These are phyloP conservation scores for Pachycephus smyrnensis DNA, from an alignment of 2,888 invertebrate species.

Conservation along the genomic window DNA sequence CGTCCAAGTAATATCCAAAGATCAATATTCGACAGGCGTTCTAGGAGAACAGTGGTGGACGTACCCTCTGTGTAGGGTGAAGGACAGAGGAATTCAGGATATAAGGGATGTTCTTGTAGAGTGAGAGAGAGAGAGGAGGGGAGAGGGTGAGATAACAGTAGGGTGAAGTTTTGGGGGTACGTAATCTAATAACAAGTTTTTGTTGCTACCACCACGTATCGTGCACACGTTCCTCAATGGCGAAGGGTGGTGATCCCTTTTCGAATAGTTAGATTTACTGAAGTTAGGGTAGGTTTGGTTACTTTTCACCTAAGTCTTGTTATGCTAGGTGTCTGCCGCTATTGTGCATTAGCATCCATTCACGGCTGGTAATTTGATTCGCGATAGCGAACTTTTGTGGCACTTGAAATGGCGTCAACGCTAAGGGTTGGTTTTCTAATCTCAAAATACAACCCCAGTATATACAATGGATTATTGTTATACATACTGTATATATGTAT, in stretches of 20 bases:
- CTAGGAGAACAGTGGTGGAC: slow-evolving; percentile 1
- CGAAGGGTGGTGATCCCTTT: slow-evolving; percentile 43
- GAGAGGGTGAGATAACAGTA: slow-evolving; percentile 10
- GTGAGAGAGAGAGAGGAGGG: slow-evolving; percentile 10
- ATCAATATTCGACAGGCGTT: slow-evolving; percentile 30
- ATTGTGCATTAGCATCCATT: slow-evolving; percentile 68
- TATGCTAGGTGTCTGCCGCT: slow-evolving; percentile 35
- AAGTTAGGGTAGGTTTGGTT: slow-evolving; percentile 9
- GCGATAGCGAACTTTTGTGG: slow-evolving; percentile 48
- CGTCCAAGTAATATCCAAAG: slow-evolving; percentile 29
- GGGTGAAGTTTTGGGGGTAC: slow-evolving; percentile 41
- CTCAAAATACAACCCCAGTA: background rate
- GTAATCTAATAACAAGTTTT: slow-evolving; percentile 66
- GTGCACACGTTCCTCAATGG: slow-evolving; percentile 54
- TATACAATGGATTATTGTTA: background rate
- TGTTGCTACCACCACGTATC: slow-evolving; percentile 52
- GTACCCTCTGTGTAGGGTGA: slow-evolving; percentile 3
- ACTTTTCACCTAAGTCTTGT: slow-evolving; percentile 23
- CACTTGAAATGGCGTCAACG: slow-evolving; percentile 9
- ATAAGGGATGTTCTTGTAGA: slow-evolving; percentile 13
- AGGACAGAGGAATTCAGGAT: slow-evolving; percentile 4
- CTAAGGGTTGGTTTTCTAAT: background rate
- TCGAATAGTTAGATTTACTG: slow-evolving; percentile 39
- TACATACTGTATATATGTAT: background rate
- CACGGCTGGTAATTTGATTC: slow-evolving; percentile 63